Evolutionary conservation across 2,113 vertebrate species (phyloP).

Genomic region (Tragelaphus scriptus): DNA sequence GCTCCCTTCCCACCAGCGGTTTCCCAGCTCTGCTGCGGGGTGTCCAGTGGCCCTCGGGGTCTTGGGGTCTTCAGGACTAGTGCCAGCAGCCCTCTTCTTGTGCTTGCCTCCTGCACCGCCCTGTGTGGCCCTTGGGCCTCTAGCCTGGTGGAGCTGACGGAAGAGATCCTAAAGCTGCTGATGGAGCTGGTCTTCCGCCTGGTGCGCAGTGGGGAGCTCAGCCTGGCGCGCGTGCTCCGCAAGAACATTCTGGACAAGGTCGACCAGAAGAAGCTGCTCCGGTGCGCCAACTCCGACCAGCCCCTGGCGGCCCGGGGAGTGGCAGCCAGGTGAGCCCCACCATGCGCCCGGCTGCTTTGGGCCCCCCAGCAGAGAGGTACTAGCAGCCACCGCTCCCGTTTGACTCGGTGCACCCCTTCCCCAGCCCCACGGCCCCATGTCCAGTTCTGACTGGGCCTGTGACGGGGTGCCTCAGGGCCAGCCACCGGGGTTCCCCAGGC

Average conservation of each 20-base stretch:
- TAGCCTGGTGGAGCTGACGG: conserved; percentile 95
- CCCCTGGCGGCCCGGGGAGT: conserved; percentile 94
- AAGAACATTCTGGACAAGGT: conserved; percentile 98
- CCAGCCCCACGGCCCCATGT: not conserved
- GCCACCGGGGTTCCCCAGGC: not conserved
- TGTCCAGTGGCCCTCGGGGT: not conserved
- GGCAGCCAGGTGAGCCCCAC: conserved; percentile 89
- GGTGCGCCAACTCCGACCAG: conserved; percentile 90
- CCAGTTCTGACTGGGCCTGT: not conserved
- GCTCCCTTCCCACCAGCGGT: no score
- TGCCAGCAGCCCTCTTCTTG: not conserved
- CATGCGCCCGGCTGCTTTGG: accelerated
- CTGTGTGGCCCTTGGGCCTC: not conserved
- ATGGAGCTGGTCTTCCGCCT: conserved; percentile 97
- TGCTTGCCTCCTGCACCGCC: not conserved
- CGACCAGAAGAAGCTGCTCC: conserved; percentile 94
- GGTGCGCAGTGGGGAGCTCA: conserved; percentile 96
- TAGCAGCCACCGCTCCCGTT: accelerated
- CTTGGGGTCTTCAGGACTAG: not conserved
- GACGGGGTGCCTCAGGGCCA: accelerated
- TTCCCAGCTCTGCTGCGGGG: not conserved
- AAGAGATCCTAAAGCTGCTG: conserved; percentile 96
- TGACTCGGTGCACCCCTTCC: not conserved
- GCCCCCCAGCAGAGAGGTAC: not conserved
- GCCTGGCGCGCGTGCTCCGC: conserved; percentile 93